These are phyloP conservation scores for Margarornis squamiger DNA, from an alignment of 2,797 vertebrate species.

Conservation along the genomic window DNA sequence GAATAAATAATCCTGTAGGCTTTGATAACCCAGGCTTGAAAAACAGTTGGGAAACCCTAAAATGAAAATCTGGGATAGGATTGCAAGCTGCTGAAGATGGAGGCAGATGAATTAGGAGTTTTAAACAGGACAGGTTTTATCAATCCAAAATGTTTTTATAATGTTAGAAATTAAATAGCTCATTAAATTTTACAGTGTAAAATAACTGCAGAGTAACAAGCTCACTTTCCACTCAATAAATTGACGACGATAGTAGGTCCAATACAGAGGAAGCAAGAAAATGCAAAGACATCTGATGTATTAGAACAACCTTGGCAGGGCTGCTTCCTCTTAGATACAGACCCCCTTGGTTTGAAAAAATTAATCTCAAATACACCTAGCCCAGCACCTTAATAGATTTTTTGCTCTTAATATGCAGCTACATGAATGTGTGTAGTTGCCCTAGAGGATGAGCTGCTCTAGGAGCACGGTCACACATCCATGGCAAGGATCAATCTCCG, in stretches of 20 bases:
- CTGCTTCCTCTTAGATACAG: neutral
- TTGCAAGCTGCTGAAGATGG: neutral
- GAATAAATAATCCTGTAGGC: neutral
- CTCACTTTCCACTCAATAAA: conserved; percentile 10
- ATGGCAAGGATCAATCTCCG: neutral
- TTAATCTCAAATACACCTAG: neutral
- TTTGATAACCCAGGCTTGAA: neutral
- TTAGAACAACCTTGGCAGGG: neutral
- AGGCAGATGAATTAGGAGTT: neutral
- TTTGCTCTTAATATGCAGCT: neutral
- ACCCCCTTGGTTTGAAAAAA: neutral
- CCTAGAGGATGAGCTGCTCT: neutral
- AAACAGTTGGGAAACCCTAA: neutral
- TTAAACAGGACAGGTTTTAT: neutral
- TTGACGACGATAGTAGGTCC: neutral
- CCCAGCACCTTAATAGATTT: neutral
- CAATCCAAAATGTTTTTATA: neutral
- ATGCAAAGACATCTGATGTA: neutral
- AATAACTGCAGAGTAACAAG: neutral
- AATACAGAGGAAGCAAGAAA: neutral
- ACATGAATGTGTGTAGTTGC: neutral
- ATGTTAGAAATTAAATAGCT: conserved; percentile 6
- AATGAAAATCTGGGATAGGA: neutral
- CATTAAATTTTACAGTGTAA: conserved; percentile 13
- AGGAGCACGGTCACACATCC: neutral